phyloP scores from a whole-genome alignment of 2,113 vertebrate genomes.

The Actenoides hombroni region DNA sequence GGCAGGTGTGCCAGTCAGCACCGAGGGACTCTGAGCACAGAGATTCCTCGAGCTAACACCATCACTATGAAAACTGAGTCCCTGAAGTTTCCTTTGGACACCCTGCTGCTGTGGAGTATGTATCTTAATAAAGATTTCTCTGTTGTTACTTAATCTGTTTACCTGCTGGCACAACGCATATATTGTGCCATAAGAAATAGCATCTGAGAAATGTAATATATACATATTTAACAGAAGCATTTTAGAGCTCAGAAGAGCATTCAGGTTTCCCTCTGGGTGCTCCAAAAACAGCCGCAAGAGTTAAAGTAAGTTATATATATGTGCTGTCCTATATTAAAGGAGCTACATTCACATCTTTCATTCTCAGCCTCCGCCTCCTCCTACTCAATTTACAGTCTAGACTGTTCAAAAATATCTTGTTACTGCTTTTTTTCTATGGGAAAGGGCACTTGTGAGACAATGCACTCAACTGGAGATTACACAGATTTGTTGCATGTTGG shows the following conservation, averaged over 20 bases:
- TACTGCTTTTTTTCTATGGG: not conserved
- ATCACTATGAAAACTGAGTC: not conserved
- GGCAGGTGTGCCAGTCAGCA: not conserved
- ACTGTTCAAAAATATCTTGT: slow-evolving; percentile 39
- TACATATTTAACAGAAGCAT: not conserved
- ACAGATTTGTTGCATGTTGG: slow-evolving; percentile 25
- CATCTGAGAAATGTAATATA: not conserved
- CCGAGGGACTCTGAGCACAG: not conserved
- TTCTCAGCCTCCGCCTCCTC: slow-evolving; percentile 14
- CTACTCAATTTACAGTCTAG: slow-evolving; percentile 54
- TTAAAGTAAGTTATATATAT: not conserved
- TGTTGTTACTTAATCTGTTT: not conserved
- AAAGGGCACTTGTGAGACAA: slow-evolving; percentile 57
- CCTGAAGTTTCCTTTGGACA: not conserved
- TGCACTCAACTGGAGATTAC: slow-evolving; percentile 32
- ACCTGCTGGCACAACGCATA: not conserved
- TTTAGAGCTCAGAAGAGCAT: not conserved
- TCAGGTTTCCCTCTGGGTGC: not conserved
- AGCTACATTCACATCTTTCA: not conserved
- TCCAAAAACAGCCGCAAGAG: not conserved
- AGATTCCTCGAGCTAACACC: not conserved
- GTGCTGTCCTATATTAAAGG: not conserved
- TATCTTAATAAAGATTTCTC: not conserved
- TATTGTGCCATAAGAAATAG: not conserved
- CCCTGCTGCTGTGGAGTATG: not conserved